Evolutionary conservation across 2,113 vertebrate species (phyloP), one percentile per base, ranked within the genome.

Genomic region (Xenus cinereus): DNA sequence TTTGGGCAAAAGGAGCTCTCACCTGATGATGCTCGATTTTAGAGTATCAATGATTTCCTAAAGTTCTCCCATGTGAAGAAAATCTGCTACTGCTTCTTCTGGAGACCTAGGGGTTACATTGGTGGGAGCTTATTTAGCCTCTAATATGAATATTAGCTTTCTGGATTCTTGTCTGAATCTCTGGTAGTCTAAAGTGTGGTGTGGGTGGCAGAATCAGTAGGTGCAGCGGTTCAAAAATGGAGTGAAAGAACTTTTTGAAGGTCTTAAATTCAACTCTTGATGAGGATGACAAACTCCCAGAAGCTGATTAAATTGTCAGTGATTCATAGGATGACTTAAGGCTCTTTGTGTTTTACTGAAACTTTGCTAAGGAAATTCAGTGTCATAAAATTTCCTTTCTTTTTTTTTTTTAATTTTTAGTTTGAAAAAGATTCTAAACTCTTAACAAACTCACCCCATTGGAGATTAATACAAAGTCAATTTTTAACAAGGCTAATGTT

Each of bases 301-400:
- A 92, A 95, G 95, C 92, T 97, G 94, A 97, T 98, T 98, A 98
- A 95, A 96, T 96, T 98, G 97, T 97, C 97, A 98, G 90, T 89
- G 95, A 96, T 66, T 96, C 98, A 96, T 97, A 43, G 84, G 95
- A 97, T 97, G 95, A 95, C 83, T 94, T 92, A 78, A 89, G 83
- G 74, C 79, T 93, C 68, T 84, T 74, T 71, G 89, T 98, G 82
- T 96, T 96, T 82, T 87, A 92, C 48, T 94, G 88, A 96, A 91
- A 96, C 89, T 97, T 97, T 7, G 12, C 78, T 85, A 93, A 93
- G 95, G 87, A 96, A 88, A 92, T 88, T 89, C 53, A 73, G n/a
- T 89, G 46, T 81, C 41, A 92, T 64, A 90, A 89, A 94, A 85
- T 87, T 67, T 50, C 24, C 32, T 35, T 75, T 8, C 14, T 62